Conservation (phyloP, 2,797 vertebrate species). For the Gastrophryne carolinensis region DNA sequence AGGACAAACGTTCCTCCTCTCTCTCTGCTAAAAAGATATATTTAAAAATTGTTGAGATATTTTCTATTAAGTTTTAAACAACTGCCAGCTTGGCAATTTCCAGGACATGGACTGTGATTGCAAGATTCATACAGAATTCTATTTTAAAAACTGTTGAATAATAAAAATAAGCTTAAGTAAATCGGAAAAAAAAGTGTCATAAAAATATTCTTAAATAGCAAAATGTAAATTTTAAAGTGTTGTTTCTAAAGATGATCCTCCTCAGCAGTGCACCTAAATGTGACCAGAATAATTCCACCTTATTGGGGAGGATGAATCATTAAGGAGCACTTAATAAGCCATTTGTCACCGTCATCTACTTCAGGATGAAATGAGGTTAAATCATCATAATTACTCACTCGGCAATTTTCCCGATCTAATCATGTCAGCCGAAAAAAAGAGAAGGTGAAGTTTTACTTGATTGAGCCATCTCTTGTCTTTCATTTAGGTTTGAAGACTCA, state of each 20-base stretch:
- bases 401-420: slow-evolving; percentile 1
- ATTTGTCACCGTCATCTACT: slow-evolving; percentile 11
- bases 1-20: too few relatives aligned
- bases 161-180: neutral
- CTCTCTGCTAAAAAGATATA: too few relatives aligned
- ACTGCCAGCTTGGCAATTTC: neutral
- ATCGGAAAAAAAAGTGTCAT: neutral
- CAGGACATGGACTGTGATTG: neutral
- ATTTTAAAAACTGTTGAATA: slow-evolving; percentile 5
- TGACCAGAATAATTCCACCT: slow-evolving; percentile 15
- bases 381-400: slow-evolving; percentile 24
- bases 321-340: neutral
- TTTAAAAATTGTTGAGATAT: too few relatives aligned
- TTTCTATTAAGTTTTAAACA: too few relatives aligned
- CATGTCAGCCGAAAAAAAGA: neutral
- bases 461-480: neutral
- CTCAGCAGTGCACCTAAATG: neutral
- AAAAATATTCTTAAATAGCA: neutral
- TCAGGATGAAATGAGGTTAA: slow-evolving; percentile 2
- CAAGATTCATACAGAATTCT: neutral
- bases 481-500: neutral
- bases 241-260: neutral
- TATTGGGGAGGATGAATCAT: slow-evolving; percentile 11
- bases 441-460: neutral
- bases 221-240: neutral